phyloP scores from a whole-genome alignment of 1,140 invertebrate genomes.

The Ctenoplectra terminalis region DNA sequence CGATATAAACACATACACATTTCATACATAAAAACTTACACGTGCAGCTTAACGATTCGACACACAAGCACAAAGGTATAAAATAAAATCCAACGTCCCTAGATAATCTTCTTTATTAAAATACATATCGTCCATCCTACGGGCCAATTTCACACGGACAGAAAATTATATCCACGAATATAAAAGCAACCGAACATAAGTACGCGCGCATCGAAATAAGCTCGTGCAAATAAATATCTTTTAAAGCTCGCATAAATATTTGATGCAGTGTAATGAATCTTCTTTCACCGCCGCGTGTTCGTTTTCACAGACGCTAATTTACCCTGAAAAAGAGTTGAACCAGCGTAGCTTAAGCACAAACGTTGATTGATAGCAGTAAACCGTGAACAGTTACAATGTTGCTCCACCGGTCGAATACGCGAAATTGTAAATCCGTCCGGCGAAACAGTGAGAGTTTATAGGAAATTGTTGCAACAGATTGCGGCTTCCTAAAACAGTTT shows the following conservation, averaged over 20 bases:
- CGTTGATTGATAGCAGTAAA: constrained; percentile 7
- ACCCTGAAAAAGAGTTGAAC: neutral
- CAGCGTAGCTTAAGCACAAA: neutral
- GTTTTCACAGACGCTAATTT: neutral
- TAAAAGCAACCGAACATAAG: neutral
- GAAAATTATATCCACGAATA: no score
- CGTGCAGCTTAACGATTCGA: no score
- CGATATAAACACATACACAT: no score
- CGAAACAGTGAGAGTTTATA: neutral
- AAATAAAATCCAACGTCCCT: no score
- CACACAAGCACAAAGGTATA: no score
- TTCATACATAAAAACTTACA: no score
- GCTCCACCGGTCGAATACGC: neutral
- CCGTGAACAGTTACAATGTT: neutral
- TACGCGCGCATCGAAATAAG: neutral
- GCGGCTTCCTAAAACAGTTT: constrained; percentile 24
- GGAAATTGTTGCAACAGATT: constrained; percentile 43
- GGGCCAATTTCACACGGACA: no score
- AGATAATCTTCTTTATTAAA: no score
- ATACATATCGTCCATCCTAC: no score
- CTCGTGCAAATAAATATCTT: neutral
- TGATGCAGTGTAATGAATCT: neutral
- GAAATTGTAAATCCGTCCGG: constrained; percentile 11
- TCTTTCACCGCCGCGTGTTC: neutral
- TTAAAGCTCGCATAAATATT: neutral